A percentile compares a stretch with the other conserved stretches of the same genome.
These are phyloP conservation scores for Brotula barbata DNA, from an alignment of 2,797 vertebrate species.

Conservation along the genomic window DNA sequence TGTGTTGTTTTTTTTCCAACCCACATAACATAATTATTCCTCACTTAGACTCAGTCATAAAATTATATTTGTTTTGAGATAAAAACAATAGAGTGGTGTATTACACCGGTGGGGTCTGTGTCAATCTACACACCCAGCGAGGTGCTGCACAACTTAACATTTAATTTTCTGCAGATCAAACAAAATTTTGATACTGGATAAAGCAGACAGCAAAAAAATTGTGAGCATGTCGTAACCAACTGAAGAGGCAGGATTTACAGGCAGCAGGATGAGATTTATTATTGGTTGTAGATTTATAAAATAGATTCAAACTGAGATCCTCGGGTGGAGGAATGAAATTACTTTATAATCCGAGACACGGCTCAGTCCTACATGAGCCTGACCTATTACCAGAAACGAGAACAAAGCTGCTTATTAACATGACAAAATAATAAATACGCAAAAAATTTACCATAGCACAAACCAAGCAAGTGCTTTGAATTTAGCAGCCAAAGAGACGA, in stretches of 20 bases:
- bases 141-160: slow-evolving; percentile 3
- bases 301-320: too few species aligned
- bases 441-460: not conserved
- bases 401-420: slow-evolving; percentile 6
- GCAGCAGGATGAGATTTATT: too few species aligned
- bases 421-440: not conserved
- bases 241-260: too few species aligned
- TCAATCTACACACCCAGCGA: slow-evolving; percentile 4
- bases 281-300: too few species aligned
- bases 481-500: slow-evolving; percentile 19
- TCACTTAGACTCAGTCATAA: too few species aligned
- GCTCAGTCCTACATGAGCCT: too few species aligned
- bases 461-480: not conserved
- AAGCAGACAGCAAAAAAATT: too few species aligned
- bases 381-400: not conserved
- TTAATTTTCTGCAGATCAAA: slow-evolving; percentile 2
- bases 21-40: slow-evolving; percentile 54
- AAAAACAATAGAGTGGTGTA: slow-evolving; percentile 34
- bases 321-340: too few species aligned
- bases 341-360: too few species aligned
- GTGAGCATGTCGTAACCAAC: too few species aligned
- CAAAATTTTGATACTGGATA: not conserved
- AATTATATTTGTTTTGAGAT: too few species aligned
- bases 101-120: slow-evolving; percentile 23
- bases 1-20: slow-evolving; percentile 57